Evolutionary conservation across 2,113 vertebrate genomes (phyloP).

Genomic region (Neotoma lepida): DNA sequence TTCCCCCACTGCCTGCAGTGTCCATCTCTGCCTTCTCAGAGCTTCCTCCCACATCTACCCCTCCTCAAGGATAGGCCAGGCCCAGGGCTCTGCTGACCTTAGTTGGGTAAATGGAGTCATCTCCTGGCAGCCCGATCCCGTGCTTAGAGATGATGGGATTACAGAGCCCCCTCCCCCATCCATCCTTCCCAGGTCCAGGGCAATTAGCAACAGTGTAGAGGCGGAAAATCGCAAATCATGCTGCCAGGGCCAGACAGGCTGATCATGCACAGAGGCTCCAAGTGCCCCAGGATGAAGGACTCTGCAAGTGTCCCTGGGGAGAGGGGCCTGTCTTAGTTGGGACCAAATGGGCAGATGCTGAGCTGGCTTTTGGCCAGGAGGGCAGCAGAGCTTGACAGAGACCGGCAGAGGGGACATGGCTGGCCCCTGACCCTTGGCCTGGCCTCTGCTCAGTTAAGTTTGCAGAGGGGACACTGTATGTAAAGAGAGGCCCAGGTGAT

Average conservation of each 20-base stretch:
- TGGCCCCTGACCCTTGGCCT: constrained; percentile 44
- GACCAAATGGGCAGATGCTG: background rate
- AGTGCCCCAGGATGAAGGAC: background rate
- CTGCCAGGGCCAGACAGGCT: background rate
- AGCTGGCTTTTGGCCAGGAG: constrained; percentile 22
- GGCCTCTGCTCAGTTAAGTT: constrained; percentile 65
- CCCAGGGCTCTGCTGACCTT: background rate
- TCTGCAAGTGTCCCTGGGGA: background rate
- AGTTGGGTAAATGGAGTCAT: background rate
- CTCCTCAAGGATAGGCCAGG: background rate
- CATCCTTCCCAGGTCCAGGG: background rate
- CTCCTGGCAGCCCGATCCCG: background rate
- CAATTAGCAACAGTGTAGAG: background rate
- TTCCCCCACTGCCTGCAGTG: background rate
- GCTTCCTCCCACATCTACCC: background rate
- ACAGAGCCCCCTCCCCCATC: background rate
- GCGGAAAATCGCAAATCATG: background rate
- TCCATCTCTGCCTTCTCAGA: fast-evolving
- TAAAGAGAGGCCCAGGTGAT: constrained; percentile 4
- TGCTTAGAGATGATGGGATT: background rate
- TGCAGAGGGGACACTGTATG: constrained; percentile 41
- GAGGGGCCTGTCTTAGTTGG: background rate
- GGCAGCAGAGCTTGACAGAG: background rate
- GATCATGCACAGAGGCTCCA: background rate
- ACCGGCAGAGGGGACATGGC: background rate